Evolutionary conservation across 2,797 vertebrate genomes (phyloP).

Genomic region (Cephalopachus bancanus): DNA sequence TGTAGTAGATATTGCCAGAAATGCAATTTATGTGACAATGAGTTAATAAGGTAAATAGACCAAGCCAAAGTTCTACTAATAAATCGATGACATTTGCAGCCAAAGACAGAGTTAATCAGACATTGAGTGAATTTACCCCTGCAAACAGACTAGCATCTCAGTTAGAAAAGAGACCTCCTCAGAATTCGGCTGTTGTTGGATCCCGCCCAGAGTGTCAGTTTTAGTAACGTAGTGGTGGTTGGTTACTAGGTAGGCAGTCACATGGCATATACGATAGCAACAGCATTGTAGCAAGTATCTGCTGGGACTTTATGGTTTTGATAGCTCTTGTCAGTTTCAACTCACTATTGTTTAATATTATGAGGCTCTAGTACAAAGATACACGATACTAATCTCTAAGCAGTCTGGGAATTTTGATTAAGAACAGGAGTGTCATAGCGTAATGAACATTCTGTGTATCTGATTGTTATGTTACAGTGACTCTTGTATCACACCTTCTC

Average conservation of each 20-base stretch:
- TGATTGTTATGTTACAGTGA: neutral
- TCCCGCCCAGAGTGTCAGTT: neutral
- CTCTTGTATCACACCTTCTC: neutral
- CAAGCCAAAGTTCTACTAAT: neutral
- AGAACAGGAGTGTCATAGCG: neutral
- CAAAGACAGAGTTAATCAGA: constrained; percentile 9
- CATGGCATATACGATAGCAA: neutral
- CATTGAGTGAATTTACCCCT: neutral
- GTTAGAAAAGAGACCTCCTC: neutral
- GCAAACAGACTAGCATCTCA: neutral
- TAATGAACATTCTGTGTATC: neutral
- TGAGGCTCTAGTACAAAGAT: neutral
- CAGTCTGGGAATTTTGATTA: neutral
- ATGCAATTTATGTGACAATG: neutral
- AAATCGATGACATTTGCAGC: neutral
- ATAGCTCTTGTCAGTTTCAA: neutral
- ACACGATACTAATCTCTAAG: neutral
- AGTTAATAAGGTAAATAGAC: neutral
- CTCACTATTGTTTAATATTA: neutral
- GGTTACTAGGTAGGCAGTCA: neutral
- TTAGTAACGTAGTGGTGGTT: neutral
- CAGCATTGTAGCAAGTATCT: neutral
- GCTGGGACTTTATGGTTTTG: neutral
- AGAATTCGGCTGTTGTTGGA: neutral
- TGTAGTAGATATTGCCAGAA: neutral